Percentiles rank a stretch among this genome's conserved stretches.
Evolutionary conservation across 2,113 vertebrate genomes (phyloP).

Genomic region (Apaloderma vittatum): DNA sequence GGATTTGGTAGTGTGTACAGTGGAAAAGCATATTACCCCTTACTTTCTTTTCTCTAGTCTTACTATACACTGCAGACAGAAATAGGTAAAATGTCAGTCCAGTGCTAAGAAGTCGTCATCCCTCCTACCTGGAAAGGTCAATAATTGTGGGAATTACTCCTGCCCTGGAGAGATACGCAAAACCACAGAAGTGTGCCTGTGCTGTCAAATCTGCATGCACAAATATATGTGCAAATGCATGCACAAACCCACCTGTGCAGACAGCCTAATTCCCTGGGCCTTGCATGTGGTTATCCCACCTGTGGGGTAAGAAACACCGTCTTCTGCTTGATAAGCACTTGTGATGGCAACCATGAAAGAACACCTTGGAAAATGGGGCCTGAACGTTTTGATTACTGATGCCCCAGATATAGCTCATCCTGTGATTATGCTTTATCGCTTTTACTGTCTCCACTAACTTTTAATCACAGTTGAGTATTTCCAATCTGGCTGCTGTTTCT

Average conservation of each 20-base stretch:
- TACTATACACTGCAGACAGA: neutral
- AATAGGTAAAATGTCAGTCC: neutral
- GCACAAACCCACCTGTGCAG: neutral
- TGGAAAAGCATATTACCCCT: neutral
- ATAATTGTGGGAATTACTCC: neutral
- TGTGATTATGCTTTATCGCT: neutral
- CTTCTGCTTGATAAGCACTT: neutral
- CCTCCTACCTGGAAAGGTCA: neutral
- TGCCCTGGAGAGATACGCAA: neutral
- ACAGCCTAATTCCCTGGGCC: neutral
- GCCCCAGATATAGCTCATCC: neutral
- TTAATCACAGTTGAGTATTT: slow-evolving; percentile 32
- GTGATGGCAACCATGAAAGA: neutral
- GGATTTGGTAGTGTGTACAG: neutral
- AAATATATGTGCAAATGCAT: neutral
- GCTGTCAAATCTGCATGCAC: neutral
- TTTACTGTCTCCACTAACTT: neutral
- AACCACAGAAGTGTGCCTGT: neutral
- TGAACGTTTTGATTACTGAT: neutral
- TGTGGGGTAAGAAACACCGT: neutral
- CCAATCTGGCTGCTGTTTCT: slow-evolving; percentile 41
- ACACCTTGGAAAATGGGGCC: neutral
- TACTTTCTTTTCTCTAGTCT: neutral
- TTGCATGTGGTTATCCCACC: neutral
- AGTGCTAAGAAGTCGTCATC: neutral